Base-by-base conservation (phyloP, 2,888 invertebrate genomes). In the Scelioninae gen. 2 region DNA sequence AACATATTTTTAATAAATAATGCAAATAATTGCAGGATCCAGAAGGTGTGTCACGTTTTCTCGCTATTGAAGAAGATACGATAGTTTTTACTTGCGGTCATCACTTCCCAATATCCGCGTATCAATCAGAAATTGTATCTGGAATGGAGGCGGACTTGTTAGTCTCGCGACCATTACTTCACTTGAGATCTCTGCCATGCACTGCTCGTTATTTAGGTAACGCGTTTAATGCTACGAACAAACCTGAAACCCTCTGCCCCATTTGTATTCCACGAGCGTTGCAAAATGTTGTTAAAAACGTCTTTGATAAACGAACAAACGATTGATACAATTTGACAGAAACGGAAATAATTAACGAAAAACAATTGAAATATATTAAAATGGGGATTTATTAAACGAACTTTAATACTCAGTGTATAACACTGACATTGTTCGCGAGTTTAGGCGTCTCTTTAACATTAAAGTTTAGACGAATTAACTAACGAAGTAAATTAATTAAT, bases 71-170 rank as follows among this genome's bases (percentile, higher is more conserved):
- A 31, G 84, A 85, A 71, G 84, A 85, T 31, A 81, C 79, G 5
- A 82, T 85, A 79, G 79, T 86, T 39, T 86, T 86, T 35, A 86
- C 85, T 0, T 86, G 86, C 33, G 86, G 86, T 6, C 86, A 86
- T 65, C 82, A 85, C 67, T 86, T 81, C 71, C 81, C 83, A 53
- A 58, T 82, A 33, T 80, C 84, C 1, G 18, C 75, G n/a, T 86
- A 85, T 64, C 73, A 83, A 52, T 78, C 82, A 4, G 84, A 85
- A 72, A 76, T 81, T 33, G 77, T 86, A 57, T 81, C 86, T 15
- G 79, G 78, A 63, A 84, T 86, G 85, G 85, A 85, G 73, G 82
- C 85, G 1, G 85, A 86, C 48, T 76, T 86, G 39, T 63, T 86
- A 22, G 80, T 81, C 58, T 79, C 82, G 9, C 78, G 80, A 52